A percentile compares a stretch with the other conserved stretches of the same genome.
These are phyloP conservation scores for Saccostrea glomerata DNA, from an alignment of 1,140 invertebrate genomes.

Conservation along the genomic window DNA sequence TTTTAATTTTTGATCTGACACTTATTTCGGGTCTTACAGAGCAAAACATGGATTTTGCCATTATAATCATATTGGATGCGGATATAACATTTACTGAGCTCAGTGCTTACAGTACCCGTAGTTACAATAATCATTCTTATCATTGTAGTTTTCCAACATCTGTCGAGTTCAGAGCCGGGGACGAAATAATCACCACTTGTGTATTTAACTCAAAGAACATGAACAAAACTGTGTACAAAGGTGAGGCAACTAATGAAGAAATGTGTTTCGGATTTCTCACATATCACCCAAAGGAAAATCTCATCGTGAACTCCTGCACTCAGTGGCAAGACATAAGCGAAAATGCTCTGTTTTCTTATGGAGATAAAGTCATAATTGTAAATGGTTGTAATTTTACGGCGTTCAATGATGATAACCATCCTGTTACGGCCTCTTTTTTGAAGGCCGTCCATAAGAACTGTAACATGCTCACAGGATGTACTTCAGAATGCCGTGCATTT, in stretches of 20 bases:
- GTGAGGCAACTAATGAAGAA: constrained; percentile 64
- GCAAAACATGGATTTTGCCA: too few relatives aligned
- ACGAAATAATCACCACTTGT: constrained; percentile 64
- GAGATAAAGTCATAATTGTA: neutral
- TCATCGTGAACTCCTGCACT: constrained; percentile 34
- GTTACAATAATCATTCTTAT: neutral
- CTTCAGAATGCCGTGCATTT: constrained; percentile 50
- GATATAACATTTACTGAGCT: too few relatives aligned
- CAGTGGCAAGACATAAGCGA: constrained; percentile 43
- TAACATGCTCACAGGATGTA: constrained; percentile 38
- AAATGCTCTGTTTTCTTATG: constrained; percentile 15
- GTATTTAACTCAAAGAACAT: constrained; percentile 50
- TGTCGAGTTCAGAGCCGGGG: constrained; percentile 60
- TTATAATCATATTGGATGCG: too few relatives aligned
- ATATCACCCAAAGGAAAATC: constrained; percentile 57
- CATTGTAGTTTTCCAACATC: constrained; percentile 60
- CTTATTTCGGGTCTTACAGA: too few relatives aligned
- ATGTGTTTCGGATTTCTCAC: constrained; percentile 68
- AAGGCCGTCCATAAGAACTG: constrained; percentile 37
- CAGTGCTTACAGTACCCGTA: neutral
- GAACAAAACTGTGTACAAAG: constrained; percentile 52
- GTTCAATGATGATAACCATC: neutral
- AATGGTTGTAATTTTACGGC: constrained; percentile 38
- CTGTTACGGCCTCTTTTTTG: neutral
- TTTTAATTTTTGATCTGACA: too few relatives aligned